Evolutionary conservation across 1,140 invertebrate species (phyloP).

Genomic region (Cheumatopsyche charites): DNA sequence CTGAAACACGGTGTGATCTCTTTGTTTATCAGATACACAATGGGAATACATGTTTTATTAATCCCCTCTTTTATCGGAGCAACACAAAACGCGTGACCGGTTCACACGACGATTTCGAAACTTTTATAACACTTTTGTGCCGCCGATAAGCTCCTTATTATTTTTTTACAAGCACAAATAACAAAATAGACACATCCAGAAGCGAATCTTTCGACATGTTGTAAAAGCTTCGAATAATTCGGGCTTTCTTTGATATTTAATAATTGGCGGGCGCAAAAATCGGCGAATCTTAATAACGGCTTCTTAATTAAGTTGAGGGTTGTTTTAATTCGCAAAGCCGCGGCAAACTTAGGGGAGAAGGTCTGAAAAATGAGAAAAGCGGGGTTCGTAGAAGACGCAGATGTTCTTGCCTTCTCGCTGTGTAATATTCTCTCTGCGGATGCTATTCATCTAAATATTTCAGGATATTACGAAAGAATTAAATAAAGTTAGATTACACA

Average conservation of each 20-base stretch:
- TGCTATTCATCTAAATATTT: too few species aligned
- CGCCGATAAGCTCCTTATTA: slow-evolving; percentile 46
- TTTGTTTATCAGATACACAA: slow-evolving; percentile 48
- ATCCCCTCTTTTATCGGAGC: slow-evolving; percentile 45
- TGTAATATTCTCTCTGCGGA: too few species aligned
- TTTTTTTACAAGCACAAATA: slow-evolving; percentile 33
- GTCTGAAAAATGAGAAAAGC: slow-evolving; percentile 13
- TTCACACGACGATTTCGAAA: slow-evolving; percentile 49
- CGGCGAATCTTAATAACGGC: slow-evolving; percentile 45
- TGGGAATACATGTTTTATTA: slow-evolving; percentile 49
- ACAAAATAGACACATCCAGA: not conserved
- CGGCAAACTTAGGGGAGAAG: not conserved
- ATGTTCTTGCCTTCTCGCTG: not conserved
- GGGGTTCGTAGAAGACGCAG: not conserved
- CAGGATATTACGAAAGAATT: too few species aligned
- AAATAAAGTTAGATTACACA: too few species aligned
- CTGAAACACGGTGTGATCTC: slow-evolving; percentile 28
- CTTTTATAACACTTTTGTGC: slow-evolving; percentile 38
- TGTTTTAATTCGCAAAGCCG: slow-evolving; percentile 48
- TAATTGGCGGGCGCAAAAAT: slow-evolving; percentile 12
- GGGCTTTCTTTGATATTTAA: not conserved
- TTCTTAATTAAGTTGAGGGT: slow-evolving; percentile 49
- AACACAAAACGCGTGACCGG: slow-evolving; percentile 46
- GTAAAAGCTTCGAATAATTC: not conserved
- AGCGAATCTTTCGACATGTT: too few species aligned